Evolutionary conservation across 2,797 vertebrate species (phyloP).

Genomic region (Pangasius larnaudii): DNA sequence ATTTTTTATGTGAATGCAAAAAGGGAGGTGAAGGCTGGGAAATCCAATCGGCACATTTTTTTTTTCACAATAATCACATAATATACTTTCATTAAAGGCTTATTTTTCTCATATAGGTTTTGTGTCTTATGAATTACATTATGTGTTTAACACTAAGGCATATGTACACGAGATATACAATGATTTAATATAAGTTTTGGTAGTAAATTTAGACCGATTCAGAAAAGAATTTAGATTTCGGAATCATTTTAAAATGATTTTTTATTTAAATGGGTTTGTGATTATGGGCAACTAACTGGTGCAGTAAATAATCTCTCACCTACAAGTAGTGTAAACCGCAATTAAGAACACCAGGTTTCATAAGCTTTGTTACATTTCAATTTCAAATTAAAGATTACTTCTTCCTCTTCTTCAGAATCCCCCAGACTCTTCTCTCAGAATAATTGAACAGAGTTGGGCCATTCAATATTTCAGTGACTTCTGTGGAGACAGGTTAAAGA

Average conservation of each 20-base stretch:
- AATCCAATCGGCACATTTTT: background rate
- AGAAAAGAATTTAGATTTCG: background rate
- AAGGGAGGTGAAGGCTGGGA: conserved; percentile 34
- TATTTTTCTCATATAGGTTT: background rate
- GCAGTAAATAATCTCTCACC: background rate
- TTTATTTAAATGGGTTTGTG: background rate
- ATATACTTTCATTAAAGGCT: background rate
- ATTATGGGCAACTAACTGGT: background rate
- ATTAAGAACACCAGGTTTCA: background rate
- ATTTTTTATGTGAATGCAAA: conserved; percentile 44
- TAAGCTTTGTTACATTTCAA: conserved; percentile 16
- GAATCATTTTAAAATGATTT: background rate
- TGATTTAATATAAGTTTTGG: background rate
- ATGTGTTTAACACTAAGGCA: background rate
- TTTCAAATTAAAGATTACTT: conserved; percentile 14
- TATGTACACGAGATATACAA: background rate
- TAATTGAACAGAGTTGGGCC: background rate
- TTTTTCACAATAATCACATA: background rate
- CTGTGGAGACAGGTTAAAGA: background rate
- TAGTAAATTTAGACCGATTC: background rate
- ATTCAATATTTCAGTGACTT: background rate
- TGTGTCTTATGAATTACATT: background rate
- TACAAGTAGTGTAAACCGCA: conserved; percentile 1
- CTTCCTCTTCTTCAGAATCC: background rate
- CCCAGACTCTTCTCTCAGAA: background rate